Percentiles rank a stretch among this genome's conserved stretches.
Evolutionary conservation across 1,140 invertebrate species (phyloP).

Genomic region (Mya arenaria): DNA sequence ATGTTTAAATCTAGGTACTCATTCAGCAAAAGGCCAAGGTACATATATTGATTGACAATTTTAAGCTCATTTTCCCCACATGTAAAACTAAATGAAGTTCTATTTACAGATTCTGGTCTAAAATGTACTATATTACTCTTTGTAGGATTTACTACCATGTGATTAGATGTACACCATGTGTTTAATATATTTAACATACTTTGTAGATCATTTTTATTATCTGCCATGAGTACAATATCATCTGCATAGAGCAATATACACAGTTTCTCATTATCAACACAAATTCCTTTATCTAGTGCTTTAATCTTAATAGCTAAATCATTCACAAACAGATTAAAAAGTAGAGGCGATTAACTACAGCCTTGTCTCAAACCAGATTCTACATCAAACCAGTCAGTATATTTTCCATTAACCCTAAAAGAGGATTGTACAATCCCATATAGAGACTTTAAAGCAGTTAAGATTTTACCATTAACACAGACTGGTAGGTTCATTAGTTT

Average conservation of each 20-base stretch:
- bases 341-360: constrained; percentile 1
- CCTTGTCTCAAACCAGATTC: constrained; percentile 21
- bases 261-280: constrained; percentile 1
- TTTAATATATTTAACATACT: not conserved
- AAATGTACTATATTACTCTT: constrained; percentile 34
- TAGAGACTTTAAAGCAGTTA: too few species aligned
- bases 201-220: constrained; percentile 21
- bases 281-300: not conserved
- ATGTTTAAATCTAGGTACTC: not conserved
- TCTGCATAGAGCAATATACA: constrained; percentile 29
- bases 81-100: constrained; percentile 8
- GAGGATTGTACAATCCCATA: not conserved
- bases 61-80: constrained; percentile 1
- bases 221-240: constrained; percentile 31
- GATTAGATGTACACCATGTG: constrained; percentile 25
- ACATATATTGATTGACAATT: too few species aligned
- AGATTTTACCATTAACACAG: too few species aligned
- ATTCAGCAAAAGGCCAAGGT: constrained; percentile 28
- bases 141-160: not conserved
- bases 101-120: not conserved
- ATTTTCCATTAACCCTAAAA: not conserved
- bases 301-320: constrained; percentile 11
- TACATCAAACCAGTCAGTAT: constrained; percentile 15
- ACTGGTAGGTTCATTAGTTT: not conserved
- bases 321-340: constrained; percentile 39